Evolutionary conservation across 2,113 vertebrate genomes (phyloP).

Genomic region (Empidonax alnorum): DNA sequence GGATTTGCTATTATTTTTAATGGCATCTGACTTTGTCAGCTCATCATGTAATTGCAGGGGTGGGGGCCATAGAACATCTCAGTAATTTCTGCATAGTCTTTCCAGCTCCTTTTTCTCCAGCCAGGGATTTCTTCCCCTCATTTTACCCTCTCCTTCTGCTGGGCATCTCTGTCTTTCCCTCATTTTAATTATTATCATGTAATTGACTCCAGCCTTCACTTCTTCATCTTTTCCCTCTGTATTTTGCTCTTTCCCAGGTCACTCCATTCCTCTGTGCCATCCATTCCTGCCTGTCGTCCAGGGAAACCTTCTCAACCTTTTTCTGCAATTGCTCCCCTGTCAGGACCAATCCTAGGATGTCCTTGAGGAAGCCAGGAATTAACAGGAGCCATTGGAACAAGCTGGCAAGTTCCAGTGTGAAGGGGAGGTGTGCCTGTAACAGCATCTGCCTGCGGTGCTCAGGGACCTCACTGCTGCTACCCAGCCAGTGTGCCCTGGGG

Average conservation of each 20-base stretch:
- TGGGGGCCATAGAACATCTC: neutral
- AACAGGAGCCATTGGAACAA: neutral
- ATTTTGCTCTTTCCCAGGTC: neutral
- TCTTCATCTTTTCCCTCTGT: neutral
- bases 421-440: neutral
- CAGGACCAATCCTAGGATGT: neutral
- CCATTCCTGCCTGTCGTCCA: neutral
- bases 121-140: neutral
- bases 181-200: neutral
- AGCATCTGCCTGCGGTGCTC: neutral
- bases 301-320: neutral
- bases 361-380: neutral
- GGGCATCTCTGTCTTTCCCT: neutral
- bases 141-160: neutral
- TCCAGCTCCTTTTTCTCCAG: neutral
- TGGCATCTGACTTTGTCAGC: conserved; percentile 21
- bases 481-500: neutral
- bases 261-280: neutral
- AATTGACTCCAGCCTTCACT: neutral
- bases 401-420: neutral
- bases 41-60: neutral
- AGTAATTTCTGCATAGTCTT: neutral
- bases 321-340: neutral
- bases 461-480: neutral
- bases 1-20: conserved; percentile 42